phyloP scores from a whole-genome alignment of 2,113 vertebrate species.

The Antechinus stuartii region DNA sequence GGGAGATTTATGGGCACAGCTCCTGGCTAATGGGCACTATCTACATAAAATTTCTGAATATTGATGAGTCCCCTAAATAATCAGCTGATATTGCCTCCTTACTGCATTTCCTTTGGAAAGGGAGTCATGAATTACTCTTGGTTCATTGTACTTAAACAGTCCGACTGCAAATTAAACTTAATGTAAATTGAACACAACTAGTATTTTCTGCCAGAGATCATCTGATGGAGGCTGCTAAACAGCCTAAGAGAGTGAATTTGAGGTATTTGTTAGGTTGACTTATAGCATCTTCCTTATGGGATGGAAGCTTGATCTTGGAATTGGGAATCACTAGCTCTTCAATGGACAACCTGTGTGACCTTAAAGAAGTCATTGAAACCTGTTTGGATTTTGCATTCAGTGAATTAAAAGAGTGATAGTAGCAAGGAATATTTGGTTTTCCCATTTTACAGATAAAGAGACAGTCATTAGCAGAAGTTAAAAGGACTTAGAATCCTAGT shows the following conservation, averaged over 20 bases:
- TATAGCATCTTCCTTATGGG: not conserved
- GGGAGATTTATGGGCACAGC: constrained; percentile 55
- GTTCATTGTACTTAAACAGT: not conserved
- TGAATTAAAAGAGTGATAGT: not conserved
- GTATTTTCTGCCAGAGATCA: not conserved
- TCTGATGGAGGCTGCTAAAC: not conserved
- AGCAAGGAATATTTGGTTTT: not conserved
- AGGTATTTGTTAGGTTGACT: not conserved
- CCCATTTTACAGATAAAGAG: not conserved
- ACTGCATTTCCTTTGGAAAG: constrained; percentile 40
- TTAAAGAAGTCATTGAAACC: not conserved
- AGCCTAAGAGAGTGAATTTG: not conserved
- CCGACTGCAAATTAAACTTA: not conserved
- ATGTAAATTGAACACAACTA: not conserved
- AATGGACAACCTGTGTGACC: not conserved
- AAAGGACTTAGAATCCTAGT: not conserved
- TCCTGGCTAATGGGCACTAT: constrained; percentile 47
- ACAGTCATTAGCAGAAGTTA: not conserved
- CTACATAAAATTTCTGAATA: constrained; percentile 45
- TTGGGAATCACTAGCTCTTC: not conserved
- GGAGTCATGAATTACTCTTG: not conserved
- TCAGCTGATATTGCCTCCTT: constrained; percentile 59
- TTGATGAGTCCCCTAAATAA: constrained; percentile 52
- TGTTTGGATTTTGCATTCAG: not conserved
- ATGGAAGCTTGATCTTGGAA: not conserved